A percentile compares a stretch with the other conserved stretches of the same genome.
phyloP scores from a whole-genome alignment of 2,797 vertebrate species.

The Microchirus variegatus region DNA sequence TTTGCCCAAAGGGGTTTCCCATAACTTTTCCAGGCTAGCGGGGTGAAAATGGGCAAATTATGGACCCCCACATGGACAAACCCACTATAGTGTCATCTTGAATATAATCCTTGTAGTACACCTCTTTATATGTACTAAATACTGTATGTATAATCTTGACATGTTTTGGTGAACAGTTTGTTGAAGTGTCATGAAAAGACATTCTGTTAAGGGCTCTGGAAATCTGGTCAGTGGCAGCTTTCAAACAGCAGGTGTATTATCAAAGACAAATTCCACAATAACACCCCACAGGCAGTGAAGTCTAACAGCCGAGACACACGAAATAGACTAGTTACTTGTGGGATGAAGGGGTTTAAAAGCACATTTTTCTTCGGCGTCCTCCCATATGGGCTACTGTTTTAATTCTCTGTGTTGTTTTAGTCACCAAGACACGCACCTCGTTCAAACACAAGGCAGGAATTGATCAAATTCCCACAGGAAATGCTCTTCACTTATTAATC shows the following conservation, averaged over 20 bases:
- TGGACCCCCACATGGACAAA: no score
- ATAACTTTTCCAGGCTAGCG: no score
- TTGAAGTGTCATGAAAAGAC: conserved; percentile 24
- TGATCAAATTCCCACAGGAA: no score
- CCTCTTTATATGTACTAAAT: not conserved
- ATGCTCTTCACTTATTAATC: no score
- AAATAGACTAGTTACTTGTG: conserved; percentile 29
- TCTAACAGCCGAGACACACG: conserved; percentile 19
- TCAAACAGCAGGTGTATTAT: conserved; percentile 58
- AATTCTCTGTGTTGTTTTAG: not conserved
- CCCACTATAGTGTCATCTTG: no score
- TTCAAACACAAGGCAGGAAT: no score
- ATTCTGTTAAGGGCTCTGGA: conserved; percentile 32
- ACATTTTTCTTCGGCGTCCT: conserved; percentile 26
- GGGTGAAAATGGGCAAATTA: no score
- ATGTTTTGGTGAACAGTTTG: conserved; percentile 34
- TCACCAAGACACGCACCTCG: no score
- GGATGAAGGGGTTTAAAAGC: conserved; percentile 41
- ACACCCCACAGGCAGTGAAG: conserved; percentile 29
- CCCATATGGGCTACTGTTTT: conserved; percentile 17
- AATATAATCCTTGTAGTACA: no score
- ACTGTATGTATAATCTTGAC: conserved; percentile 22
- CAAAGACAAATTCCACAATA: conserved; percentile 64
- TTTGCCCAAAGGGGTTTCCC: no score
- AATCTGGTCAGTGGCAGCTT: conserved; percentile 38